Percentiles rank a stretch among this genome's conserved stretches.
phyloP scores from a whole-genome alignment of 2,888 invertebrate species.

The Apodemia zela region DNA sequence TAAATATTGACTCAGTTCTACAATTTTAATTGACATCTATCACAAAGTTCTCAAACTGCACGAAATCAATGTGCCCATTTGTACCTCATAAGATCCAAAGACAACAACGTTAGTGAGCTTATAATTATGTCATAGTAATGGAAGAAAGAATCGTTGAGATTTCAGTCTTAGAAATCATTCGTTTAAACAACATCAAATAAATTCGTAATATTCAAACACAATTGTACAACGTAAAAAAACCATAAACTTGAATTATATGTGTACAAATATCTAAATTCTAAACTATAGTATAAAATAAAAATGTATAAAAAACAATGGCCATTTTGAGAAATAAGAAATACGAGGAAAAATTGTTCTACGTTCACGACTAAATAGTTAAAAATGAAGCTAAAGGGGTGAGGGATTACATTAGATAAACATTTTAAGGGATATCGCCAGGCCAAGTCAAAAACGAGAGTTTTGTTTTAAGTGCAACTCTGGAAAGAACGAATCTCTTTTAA shows the following conservation, averaged over 20 bases:
- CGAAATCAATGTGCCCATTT: background rate
- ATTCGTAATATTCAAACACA: background rate
- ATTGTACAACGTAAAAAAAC: background rate
- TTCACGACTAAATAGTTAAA: no score
- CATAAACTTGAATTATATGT: background rate
- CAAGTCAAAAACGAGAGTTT: no score
- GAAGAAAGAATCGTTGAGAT: constrained; percentile 18
- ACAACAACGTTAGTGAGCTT: constrained; percentile 7
- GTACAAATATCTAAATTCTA: background rate
- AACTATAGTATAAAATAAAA: background rate
- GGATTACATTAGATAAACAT: no score
- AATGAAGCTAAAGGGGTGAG: no score
- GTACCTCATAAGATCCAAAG: background rate
- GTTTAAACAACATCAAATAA: constrained; percentile 2
- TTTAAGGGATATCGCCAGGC: no score
- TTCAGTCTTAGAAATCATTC: constrained; percentile 25
- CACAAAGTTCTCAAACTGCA: constrained; percentile 1
- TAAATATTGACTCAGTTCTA: no score
- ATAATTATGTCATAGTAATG: constrained; percentile 17
- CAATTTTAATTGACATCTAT: background rate
- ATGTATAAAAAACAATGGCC: background rate
- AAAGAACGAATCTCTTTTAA: no score
- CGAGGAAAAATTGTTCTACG: no score
- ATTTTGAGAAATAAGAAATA: background rate
- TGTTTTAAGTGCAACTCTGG: no score